phyloP scores from a whole-genome alignment of 2,113 vertebrate genomes.

The Rattus norvegicus region DNA sequence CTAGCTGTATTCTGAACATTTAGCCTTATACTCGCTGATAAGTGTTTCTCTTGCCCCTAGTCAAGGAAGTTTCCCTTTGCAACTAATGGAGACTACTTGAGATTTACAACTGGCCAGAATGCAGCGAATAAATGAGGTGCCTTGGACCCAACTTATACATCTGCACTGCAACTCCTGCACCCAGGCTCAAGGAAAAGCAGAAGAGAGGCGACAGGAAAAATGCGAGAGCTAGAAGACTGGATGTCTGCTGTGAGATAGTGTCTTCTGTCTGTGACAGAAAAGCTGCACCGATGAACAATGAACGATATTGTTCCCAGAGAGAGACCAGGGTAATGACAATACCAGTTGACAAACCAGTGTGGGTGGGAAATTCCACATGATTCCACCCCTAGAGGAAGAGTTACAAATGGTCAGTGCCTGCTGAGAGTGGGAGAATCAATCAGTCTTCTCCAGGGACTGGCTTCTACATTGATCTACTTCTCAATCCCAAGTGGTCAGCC shows the following conservation, averaged over 20 bases:
- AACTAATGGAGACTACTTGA: background rate
- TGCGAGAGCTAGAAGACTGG: background rate
- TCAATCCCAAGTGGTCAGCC: background rate
- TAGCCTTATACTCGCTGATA: background rate
- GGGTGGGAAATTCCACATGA: background rate
- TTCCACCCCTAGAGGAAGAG: background rate
- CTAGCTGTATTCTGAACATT: background rate
- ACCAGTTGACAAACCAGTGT: background rate
- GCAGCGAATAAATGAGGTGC: background rate
- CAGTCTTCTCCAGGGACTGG: background rate
- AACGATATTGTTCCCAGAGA: background rate
- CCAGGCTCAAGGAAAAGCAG: background rate
- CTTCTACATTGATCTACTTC: background rate
- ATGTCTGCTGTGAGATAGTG: background rate
- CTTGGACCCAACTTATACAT: background rate
- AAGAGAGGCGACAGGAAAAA: background rate
- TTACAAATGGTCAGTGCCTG: background rate
- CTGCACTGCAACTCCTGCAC: background rate
- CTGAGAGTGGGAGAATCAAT: background rate
- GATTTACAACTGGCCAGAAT: background rate
- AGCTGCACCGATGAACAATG: background rate
- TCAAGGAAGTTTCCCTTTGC: background rate
- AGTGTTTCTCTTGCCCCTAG: background rate
- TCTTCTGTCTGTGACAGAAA: background rate
- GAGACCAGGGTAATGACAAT: background rate